Evolutionary conservation across 2,888 invertebrate species (phyloP), one percentile per base, ranked within the genome.

Genomic region (Pandemis corylana): DNA sequence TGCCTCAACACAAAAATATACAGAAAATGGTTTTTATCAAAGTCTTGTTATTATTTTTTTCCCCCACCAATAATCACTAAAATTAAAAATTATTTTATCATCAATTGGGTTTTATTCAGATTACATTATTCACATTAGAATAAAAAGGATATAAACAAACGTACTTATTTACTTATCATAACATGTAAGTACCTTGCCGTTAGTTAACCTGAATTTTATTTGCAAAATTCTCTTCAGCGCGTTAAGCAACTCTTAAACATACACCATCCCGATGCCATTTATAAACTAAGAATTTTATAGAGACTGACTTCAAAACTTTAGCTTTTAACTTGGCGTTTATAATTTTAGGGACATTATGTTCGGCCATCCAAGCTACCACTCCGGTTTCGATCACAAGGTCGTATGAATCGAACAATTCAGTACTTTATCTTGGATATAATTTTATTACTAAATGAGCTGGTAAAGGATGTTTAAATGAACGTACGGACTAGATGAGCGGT

Each of bases 401-500:
- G 51, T n/a, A 51, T 15, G 53, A 53, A 13, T 5, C 2, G 7
- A 6, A 6, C 7, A 59, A 12, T 20, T 28, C 28, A 10, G 3
- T 28, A 28, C 10, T 12, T 59, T 59, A 56, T 15, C 15, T 56
- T 56, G 7, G 13, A 9, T 56, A 56, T 56, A 0, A 20, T 20
- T 20, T 20, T 15, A 56, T 20, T 56, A 15, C 15, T 56, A 15
- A 56, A 15, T 20, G 53, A 56, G 7, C 20, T 20, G 7, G 15
- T 56, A 28, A 56, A 20, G 10, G 28, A 59, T 59, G 28, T 59
- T 59, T 28, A 15, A 51, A 10, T 28, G 59, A 65, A 13, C 36
- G n/a, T 65, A 65, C 49, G 36, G 82, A 81, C 81, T 88, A 87
- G 67, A 84, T 84, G 80, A 88, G 81, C 77, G 80, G 79, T 76